Conservation (phyloP, 2,797 vertebrate genomes). For the Lophius americanus region DNA sequence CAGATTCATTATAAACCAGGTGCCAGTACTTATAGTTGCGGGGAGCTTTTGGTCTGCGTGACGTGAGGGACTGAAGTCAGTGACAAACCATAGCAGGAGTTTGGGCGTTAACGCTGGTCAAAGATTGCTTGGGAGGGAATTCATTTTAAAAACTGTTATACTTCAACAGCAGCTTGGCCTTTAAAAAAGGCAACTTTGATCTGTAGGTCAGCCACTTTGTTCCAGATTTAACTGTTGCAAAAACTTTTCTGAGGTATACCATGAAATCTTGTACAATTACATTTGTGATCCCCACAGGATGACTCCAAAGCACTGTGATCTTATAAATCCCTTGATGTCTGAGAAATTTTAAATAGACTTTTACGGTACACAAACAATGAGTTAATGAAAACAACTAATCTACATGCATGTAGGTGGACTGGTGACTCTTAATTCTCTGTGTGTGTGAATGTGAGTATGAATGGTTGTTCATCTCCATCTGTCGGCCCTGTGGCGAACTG, state of each 20-base stretch:
- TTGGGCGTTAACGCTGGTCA: not conserved
- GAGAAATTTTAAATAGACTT: too few relatives aligned
- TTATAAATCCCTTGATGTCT: too few relatives aligned
- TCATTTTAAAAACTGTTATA: not conserved
- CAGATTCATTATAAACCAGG: conserved; percentile 33
- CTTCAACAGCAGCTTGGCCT: too few relatives aligned
- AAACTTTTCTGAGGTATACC: not conserved
- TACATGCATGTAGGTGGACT: too few relatives aligned
- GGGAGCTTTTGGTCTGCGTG: conserved; percentile 17
- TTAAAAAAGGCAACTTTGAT: too few relatives aligned
- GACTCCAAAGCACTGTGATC: not conserved
- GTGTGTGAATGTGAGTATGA: too few relatives aligned
- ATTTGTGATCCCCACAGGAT: not conserved
- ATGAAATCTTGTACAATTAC: not conserved
- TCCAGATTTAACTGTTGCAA: not conserved
- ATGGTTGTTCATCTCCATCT: too few relatives aligned
- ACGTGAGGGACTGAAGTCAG: conserved; percentile 7
- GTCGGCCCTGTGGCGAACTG: too few relatives aligned
- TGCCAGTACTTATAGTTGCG: conserved; percentile 10
- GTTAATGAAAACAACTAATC: too few relatives aligned
- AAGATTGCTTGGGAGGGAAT: not conserved
- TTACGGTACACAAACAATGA: too few relatives aligned
- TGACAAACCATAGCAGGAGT: not conserved
- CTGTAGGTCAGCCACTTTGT: not conserved
- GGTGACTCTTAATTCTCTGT: too few relatives aligned